phyloP scores from a whole-genome alignment of 2,888 invertebrate genomes.

The Beris chalybata region DNA sequence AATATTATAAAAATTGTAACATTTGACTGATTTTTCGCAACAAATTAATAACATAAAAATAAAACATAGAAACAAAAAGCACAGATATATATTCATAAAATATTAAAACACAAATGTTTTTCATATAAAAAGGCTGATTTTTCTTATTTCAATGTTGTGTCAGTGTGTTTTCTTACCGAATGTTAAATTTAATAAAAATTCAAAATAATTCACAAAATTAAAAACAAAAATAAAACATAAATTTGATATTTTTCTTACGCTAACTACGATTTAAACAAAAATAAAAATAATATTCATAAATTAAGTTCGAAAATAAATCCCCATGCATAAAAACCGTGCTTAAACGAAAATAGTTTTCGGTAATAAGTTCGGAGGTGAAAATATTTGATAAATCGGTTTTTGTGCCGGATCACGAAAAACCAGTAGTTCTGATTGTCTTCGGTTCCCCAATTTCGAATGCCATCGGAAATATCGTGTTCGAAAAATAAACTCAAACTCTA shows the following conservation, averaged over 20 bases:
- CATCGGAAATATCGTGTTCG: not conserved
- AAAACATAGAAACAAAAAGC: conserved; percentile 12
- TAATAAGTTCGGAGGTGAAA: conserved; percentile 11
- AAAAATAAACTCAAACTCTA: not conserved
- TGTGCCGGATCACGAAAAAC: not conserved
- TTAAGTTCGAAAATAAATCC: not conserved
- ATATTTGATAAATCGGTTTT: conserved; percentile 7
- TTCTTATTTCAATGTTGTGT: conserved; percentile 41
- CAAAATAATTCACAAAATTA: not conserved
- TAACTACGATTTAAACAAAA: not conserved
- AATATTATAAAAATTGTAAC: not conserved
- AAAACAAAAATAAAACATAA: too few species aligned
- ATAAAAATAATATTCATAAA: not conserved
- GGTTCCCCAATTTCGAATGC: conserved; percentile 26
- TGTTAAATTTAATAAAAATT: not conserved
- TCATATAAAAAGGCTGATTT: conserved; percentile 39
- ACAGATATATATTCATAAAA: conserved; percentile 22
- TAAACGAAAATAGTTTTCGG: not conserved
- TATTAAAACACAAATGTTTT: conserved; percentile 17
- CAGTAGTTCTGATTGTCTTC: too few species aligned
- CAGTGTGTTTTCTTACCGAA: conserved; percentile 32
- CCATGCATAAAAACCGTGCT: not conserved
- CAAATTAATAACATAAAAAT: conserved; percentile 23
- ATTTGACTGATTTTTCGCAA: conserved; percentile 37
- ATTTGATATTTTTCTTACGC: not conserved